Evolutionary conservation across 2,888 invertebrate species (phyloP), one percentile per base, ranked within the genome.

Genomic region (Aproaerema taeniolella): DNA sequence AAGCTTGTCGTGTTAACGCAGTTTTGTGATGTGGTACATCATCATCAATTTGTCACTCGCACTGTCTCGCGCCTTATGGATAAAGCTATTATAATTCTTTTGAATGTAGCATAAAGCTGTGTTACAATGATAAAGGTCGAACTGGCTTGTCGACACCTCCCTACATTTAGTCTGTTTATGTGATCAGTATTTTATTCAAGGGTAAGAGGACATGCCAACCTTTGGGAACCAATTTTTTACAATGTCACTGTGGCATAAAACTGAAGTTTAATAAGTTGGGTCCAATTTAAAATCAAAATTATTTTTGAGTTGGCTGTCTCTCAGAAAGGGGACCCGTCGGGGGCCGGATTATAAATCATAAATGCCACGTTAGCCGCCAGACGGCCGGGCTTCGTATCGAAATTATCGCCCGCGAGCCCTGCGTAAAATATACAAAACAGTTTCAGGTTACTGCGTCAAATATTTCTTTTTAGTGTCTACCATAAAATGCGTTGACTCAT

Each of bases 261-360:
- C 57, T 54, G 52, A 52, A 57, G 59, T 62, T 73, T 77, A 77
- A 77, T 77, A 79, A 76, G 73, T 72, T 74, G 70, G 70, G 69
- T 78, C 74, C 75, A 81, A 82, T 80, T 81, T 78, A 74, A 80
- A 77, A 71, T 68, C 66, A 65, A 79, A 79, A 77, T 77, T 76
- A 78, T 77, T 79, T 78, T 71, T 36, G 61, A 73, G 70, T 50
- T 65, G 61, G 70, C 73, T 76, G 80, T 78, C 79, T 74, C 73
- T 69, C 67, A 63, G 69, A 68, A 67, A 66, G 74, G 68, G 62
- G 73, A 72, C 70, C 67, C 71, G 75, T 74, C 73, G 79, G 68
- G 59, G 77, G 67, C 76, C 67, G 70, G 80, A 77, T 80, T 82
- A 81, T 83, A 83, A 83, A 83, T 82, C 83, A 83, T 79, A 81